These are phyloP conservation scores for Psittacula cyanocephala DNA, from an alignment of 2,113 vertebrate genomes.

Conservation along the genomic window DNA sequence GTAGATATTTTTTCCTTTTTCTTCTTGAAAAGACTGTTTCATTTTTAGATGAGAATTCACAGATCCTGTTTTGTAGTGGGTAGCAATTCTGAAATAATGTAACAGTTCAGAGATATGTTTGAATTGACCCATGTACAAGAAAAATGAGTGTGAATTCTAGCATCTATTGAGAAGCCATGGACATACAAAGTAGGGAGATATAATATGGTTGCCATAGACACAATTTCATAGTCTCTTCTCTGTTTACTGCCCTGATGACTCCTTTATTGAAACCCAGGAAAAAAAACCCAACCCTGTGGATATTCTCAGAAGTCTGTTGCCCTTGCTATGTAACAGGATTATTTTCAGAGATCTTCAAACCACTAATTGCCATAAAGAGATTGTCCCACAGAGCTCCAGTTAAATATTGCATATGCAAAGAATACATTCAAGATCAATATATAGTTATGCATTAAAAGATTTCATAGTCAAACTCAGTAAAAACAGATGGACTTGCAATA, in stretches of 20 bases:
- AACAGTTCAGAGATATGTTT: neutral
- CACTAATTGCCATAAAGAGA: neutral
- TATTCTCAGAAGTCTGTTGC: neutral
- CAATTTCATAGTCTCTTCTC: conserved; percentile 13
- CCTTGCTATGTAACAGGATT: neutral
- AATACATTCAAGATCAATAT: neutral
- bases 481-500: conserved; percentile 23
- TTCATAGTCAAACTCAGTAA: conserved; percentile 10
- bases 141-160: neutral
- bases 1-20: neutral
- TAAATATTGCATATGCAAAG: neutral
- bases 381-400: neutral
- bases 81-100: neutral
- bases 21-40: neutral
- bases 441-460: neutral
- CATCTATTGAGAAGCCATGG: neutral
- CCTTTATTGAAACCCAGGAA: neutral
- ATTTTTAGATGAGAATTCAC: neutral
- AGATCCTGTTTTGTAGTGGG: neutral
- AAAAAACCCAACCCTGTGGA: neutral
- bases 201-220: conserved; percentile 51
- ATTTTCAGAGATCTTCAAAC: neutral
- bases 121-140: neutral
- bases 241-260: conserved; percentile 19
- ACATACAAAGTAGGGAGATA: neutral